These are phyloP conservation scores for Xerus rutilus DNA, from an alignment of 2,797 vertebrate genomes.

Conservation along the genomic window DNA sequence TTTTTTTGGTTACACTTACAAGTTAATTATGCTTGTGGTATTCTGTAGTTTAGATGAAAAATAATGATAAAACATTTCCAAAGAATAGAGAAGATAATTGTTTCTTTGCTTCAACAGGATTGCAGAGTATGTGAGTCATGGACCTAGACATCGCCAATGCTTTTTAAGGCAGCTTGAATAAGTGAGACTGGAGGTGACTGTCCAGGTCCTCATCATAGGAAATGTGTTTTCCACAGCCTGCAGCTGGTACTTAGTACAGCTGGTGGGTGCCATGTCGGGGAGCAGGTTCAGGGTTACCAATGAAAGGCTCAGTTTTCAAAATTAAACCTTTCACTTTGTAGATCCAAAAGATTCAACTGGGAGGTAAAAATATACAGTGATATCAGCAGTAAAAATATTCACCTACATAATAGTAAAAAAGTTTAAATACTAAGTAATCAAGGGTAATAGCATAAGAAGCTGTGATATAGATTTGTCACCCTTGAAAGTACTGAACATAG, in stretches of 20 bases:
- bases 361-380: not conserved
- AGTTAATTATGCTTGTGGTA: not conserved
- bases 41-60: constrained; percentile 32
- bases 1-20: constrained; percentile 23
- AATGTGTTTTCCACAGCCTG: not conserved
- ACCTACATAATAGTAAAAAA: not conserved
- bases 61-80: not conserved
- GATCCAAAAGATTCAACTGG: not conserved
- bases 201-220: not conserved
- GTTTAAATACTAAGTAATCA: not conserved
- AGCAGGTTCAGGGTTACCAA: not conserved
- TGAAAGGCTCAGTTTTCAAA: not conserved
- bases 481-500: not conserved
- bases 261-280: not conserved
- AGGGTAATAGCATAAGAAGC: not conserved
- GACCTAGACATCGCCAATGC: not conserved
- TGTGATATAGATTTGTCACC: not conserved
- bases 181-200: not conserved
- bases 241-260: not conserved
- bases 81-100: not conserved
- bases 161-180: not conserved
- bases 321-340: not conserved
- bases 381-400: not conserved
- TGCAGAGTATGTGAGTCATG: not conserved
- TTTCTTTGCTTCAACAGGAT: not conserved